Evolutionary conservation across 2,113 vertebrate species (phyloP), one percentile per base, ranked within the genome.

Genomic region (Amblyopsis rosae): DNA sequence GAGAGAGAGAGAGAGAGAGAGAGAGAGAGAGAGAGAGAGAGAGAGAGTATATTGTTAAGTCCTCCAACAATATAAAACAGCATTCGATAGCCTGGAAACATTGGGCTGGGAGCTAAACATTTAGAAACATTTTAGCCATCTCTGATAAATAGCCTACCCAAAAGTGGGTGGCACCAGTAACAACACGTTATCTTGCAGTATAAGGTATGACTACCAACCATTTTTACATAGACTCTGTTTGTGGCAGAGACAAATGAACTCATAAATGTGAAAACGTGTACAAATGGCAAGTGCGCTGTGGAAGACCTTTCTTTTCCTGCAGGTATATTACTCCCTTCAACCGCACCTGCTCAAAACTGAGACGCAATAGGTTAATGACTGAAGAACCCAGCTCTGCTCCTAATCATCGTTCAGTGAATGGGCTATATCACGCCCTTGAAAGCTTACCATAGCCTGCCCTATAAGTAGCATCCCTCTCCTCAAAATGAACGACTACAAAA

Each of bases 371-470:
- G 69, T 47, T 82, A 75, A 72, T 70, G 75, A 67, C 79, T 75
- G 73, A 80, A 73, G 80, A 77, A 72, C 69, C 78, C 54, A 67
- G 56, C 77, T 70, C 74, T 58, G 58, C 55, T n/a, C 67, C 54
- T 59, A 26, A 33, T 81, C 73, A 77, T 80, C 84, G 86, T 86
- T 73, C 75, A 51, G 82, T 76, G 82, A 77, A 86, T 83, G 3
- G 26, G 26, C 26, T 26, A 84, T 67, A 75, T 71, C 70, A 70
- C 62, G 84, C 78, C 89, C 89, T 90, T 88, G 86, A 83, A 77
- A 80, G 66, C 15, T 0, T 75, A 68, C 72, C 70, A 67, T 26
- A 26, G 26, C 26, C 26, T 26, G 26, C 26, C 26, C 26, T 26
- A 26, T 26, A 26, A 26, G 26, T 26, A 26, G 26, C 26, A 26